A percentile compares a stretch with the other conserved stretches of the same genome.
Evolutionary conservation across 2,888 invertebrate species (phyloP).

Genomic region (Diplazon laetatorius): DNA sequence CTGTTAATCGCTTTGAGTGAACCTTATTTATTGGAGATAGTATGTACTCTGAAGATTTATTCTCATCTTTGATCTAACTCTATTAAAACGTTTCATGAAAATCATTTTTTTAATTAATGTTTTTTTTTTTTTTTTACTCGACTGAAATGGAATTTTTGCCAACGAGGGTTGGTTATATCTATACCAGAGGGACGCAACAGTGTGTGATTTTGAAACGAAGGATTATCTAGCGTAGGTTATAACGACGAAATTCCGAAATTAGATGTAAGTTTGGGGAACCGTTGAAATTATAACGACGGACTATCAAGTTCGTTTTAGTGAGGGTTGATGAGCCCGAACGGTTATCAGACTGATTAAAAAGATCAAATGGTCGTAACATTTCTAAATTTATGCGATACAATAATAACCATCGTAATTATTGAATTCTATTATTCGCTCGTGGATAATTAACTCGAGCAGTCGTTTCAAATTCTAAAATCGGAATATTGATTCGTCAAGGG

Average conservation of each 20-base stretch:
- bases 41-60: too few relatives aligned
- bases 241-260: slow-evolving; percentile 13
- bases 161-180: too few relatives aligned
- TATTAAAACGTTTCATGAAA: too few relatives aligned
- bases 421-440: neutral
- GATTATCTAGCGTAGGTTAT: neutral
- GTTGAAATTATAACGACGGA: slow-evolving; percentile 24
- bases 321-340: slow-evolving; percentile 40
- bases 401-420: neutral
- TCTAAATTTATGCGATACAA: slow-evolving; percentile 9
- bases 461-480: too few relatives aligned
- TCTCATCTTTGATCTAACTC: too few relatives aligned
- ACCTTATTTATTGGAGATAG: too few relatives aligned
- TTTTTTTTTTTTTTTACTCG: neutral
- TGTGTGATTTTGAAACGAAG: neutral
- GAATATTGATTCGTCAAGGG: too few relatives aligned
- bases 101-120: neutral
- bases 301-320: slow-evolving; percentile 23
- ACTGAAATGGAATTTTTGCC: too few relatives aligned
- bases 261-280: slow-evolving; percentile 28
- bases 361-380: slow-evolving; percentile 15
- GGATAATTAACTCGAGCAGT: neutral
- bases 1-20: too few relatives aligned
- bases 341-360: slow-evolving; percentile 27
- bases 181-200: too few relatives aligned